Conservation (phyloP, 1,140 invertebrate species). For the Scylla paramamosain region DNA sequence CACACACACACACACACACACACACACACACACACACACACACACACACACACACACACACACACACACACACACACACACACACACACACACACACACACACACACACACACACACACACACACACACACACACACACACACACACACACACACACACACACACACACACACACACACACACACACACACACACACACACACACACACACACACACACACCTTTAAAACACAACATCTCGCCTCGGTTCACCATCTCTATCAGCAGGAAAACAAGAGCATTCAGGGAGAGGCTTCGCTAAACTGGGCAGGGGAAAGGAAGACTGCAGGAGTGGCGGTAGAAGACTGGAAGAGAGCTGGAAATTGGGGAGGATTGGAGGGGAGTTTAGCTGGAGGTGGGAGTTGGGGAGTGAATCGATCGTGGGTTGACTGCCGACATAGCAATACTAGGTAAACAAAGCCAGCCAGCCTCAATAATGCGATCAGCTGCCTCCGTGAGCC, state of each 20-base stretch:
- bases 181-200: constrained; percentile 48
- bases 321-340: no score
- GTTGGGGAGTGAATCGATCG: neutral
- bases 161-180: constrained; percentile 33
- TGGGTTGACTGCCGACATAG: neutral
- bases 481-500: neutral
- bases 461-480: neutral
- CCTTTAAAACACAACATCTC: neutral
- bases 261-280: neutral
- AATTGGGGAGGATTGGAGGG: no score
- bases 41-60: constrained; percentile 29
- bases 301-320: no score
- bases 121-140: constrained; percentile 42
- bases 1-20: constrained; percentile 25
- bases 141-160: constrained; percentile 39
- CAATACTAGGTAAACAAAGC: neutral
- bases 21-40: constrained; percentile 29
- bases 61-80: constrained; percentile 29
- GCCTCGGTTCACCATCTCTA: neutral
- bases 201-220: constrained; percentile 29
- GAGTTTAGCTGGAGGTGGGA: no score
- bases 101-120: no score
- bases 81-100: constrained; percentile 29
- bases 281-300: neutral
- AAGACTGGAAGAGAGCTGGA: no score